Conservation (phyloP, 1,140 invertebrate species). For the Varroa destructor region DNA sequence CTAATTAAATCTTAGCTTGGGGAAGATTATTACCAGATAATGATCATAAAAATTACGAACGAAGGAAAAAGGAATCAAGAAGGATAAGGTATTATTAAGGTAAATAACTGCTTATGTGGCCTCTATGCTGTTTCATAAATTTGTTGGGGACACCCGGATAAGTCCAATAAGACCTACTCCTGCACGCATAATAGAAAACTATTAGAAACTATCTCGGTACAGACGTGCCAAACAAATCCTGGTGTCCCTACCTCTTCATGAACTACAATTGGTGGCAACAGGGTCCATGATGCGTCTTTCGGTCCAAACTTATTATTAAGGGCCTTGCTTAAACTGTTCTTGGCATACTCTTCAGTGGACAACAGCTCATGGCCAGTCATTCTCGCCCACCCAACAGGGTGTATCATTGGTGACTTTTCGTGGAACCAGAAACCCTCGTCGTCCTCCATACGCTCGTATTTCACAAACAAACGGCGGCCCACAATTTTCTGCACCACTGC, state of each 20-base stretch:
- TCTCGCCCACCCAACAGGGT: constrained; percentile 84
- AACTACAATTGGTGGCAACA: constrained; percentile 47
- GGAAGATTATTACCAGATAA: too few relatives aligned
- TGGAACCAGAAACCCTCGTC: constrained; percentile 81
- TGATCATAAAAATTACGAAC: too few relatives aligned
- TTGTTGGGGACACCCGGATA: too few relatives aligned
- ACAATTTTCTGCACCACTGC: constrained; percentile 76
- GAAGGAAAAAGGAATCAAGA: too few relatives aligned
- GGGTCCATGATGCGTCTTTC: constrained; percentile 59
- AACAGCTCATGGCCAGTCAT: constrained; percentile 65
- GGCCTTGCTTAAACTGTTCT: constrained; percentile 40
- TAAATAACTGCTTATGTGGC: too few relatives aligned
- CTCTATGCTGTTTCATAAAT: too few relatives aligned
- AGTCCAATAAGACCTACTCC: too few relatives aligned
- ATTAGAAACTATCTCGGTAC: too few relatives aligned
- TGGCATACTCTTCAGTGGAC: constrained; percentile 51
- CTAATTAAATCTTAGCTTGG: too few relatives aligned
- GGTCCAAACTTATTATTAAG: constrained; percentile 45
- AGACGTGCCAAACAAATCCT: too few relatives aligned
- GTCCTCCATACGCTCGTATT: constrained; percentile 70
- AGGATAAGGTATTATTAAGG: too few relatives aligned
- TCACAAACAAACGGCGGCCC: constrained; percentile 73
- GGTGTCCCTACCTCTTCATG: not conserved
- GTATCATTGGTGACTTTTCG: constrained; percentile 80
- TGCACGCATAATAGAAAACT: too few relatives aligned